These are phyloP conservation scores for Oikopleura albicans DNA, from an alignment of 23 tunicate species.

Conservation along the genomic window DNA sequence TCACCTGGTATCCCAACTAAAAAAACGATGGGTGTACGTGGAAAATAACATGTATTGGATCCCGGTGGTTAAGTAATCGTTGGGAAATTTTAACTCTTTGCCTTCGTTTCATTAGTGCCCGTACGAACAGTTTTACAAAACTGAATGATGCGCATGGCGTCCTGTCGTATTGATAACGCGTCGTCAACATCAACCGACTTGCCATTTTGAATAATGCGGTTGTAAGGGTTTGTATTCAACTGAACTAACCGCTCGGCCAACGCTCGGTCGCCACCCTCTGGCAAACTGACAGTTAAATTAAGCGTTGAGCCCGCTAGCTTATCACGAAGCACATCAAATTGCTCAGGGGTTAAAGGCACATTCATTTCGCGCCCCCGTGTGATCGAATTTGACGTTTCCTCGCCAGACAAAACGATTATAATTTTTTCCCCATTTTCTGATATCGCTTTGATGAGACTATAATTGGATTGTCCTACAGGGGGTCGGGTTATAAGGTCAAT, in stretches of 20 bases:
- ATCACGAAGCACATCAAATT: not conserved
- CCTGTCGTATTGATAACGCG: not conserved
- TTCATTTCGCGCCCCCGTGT: not conserved
- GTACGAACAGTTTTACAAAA: not conserved
- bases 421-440: not conserved
- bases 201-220: not conserved
- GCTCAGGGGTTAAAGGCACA: not conserved
- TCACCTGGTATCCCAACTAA: too few species aligned
- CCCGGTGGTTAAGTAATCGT: not conserved
- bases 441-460: too few species aligned
- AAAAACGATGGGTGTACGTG: too few species aligned
- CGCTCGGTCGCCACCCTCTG: not conserved
- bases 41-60: too few species aligned
- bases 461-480: too few species aligned
- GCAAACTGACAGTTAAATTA: not conserved
- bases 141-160: not conserved
- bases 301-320: not conserved
- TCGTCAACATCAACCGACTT: not conserved
- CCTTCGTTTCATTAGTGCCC: not conserved
- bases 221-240: not conserved
- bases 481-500: too few species aligned
- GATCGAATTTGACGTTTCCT: too few species aligned
- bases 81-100: not conserved
- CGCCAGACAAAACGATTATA: not conserved
- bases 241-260: not conserved